A percentile compares a stretch with the other conserved stretches of the same genome.
Evolutionary conservation across 35 echinoderm and acorn worm genomes (phyloP).

Genomic region (Acanthaster planci): DNA sequence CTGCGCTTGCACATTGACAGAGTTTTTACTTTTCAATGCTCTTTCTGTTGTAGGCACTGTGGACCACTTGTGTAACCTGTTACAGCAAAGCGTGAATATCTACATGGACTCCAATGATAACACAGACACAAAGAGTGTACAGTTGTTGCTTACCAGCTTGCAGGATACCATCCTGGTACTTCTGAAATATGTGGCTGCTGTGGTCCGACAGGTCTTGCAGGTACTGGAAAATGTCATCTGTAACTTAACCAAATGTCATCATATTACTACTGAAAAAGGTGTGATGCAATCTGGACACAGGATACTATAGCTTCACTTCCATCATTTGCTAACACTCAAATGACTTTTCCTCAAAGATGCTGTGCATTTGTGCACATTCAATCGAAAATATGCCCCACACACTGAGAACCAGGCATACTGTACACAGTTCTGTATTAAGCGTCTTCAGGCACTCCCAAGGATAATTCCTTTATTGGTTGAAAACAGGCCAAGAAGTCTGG

Average conservation of each 20-base stretch:
- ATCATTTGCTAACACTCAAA: no score
- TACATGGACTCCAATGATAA: constrained; percentile 46
- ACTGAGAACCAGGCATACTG: no score
- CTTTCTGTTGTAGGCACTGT: constrained; percentile 58
- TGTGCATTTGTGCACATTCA: no score
- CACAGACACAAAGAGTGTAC: constrained; percentile 62
- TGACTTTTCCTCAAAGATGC: no score
- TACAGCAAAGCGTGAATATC: constrained; percentile 49
- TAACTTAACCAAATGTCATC: no score
- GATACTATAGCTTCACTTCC: no score
- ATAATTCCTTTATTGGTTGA: constrained; percentile 10
- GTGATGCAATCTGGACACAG: no score
- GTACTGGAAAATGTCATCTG: constrained; percentile 46
- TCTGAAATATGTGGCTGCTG: constrained; percentile 75
- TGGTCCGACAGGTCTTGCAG: constrained; percentile 79
- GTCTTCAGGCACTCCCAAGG: no score
- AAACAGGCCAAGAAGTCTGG: constrained; percentile 80
- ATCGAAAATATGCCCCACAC: no score
- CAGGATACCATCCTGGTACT: constrained; percentile 57
- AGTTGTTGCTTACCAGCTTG: constrained; percentile 43
- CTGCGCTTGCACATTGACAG: not conserved
- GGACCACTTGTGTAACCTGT: constrained; percentile 66
- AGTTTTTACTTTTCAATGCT: not conserved
- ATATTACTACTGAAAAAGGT: no score
- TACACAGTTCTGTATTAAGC: no score